These are phyloP conservation scores for Grapholita molesta DNA, from an alignment of 1,140 invertebrate species.

Conservation along the genomic window DNA sequence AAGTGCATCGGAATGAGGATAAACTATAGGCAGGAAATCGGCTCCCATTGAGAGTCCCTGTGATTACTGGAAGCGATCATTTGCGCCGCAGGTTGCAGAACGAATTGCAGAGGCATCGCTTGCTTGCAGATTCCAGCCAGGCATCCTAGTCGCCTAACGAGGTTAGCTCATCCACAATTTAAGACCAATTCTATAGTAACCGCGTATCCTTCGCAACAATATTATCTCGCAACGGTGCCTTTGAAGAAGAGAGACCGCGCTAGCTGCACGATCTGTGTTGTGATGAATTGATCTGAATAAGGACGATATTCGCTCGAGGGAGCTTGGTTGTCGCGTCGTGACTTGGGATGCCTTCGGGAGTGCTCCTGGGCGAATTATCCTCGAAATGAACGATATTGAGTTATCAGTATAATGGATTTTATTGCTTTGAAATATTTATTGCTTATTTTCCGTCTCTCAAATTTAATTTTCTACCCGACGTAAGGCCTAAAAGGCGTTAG, in stretches of 20 bases:
- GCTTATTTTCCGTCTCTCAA: slow-evolving; percentile 19
- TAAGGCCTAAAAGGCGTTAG: background rate
- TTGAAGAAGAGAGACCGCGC: background rate
- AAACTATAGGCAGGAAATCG: slow-evolving; percentile 42
- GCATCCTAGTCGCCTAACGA: slow-evolving; percentile 56
- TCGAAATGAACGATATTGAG: slow-evolving; percentile 56
- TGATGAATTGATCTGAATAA: slow-evolving; percentile 11
- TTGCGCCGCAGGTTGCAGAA: slow-evolving; percentile 45
- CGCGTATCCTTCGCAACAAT: background rate
- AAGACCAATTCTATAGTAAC: background rate
- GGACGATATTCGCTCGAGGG: background rate
- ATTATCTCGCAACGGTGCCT: background rate
- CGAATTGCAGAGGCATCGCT: slow-evolving; percentile 62
- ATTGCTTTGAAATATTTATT: slow-evolving; percentile 49
- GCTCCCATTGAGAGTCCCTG: slow-evolving; percentile 48
- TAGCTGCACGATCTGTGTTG: background rate
- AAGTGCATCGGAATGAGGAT: slow-evolving; percentile 46
- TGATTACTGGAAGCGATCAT: slow-evolving; percentile 51
- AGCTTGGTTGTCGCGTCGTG: slow-evolving; percentile 36
- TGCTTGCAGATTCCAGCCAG: slow-evolving; percentile 61
- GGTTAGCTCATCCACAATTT: slow-evolving; percentile 45
- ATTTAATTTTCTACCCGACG: background rate
- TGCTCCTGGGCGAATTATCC: slow-evolving; percentile 58
- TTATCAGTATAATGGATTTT: slow-evolving; percentile 53
- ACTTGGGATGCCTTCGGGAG: slow-evolving; percentile 53